These are phyloP conservation scores for Ochotona curzoniae DNA, from an alignment of 2,113 vertebrate species.

Conservation along the genomic window DNA sequence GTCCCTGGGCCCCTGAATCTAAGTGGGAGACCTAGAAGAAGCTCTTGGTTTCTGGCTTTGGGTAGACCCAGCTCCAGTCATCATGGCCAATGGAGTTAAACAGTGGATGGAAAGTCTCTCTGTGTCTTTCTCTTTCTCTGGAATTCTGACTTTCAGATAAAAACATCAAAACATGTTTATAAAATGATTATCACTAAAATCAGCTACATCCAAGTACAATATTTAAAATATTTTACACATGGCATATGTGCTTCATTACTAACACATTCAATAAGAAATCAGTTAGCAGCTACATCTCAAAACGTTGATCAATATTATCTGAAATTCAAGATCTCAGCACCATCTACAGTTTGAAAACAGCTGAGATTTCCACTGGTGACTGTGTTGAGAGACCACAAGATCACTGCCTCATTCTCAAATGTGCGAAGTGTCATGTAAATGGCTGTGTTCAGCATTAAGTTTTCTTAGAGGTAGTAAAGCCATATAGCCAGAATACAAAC, in stretches of 20 bases:
- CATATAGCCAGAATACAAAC: neutral
- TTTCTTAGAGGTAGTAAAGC: neutral
- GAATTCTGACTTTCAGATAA: too few relatives aligned
- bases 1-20: too few relatives aligned
- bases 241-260: neutral
- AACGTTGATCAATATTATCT: neutral
- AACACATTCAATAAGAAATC: slow-evolving; percentile 14
- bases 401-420: neutral
- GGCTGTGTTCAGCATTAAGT: neutral
- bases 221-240: slow-evolving; percentile 31
- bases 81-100: too few relatives aligned
- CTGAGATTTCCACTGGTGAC: neutral
- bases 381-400: neutral
- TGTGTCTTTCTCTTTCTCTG: too few relatives aligned
- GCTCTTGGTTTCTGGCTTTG: too few relatives aligned
- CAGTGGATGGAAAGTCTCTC: too few relatives aligned
- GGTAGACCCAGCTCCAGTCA: too few relatives aligned
- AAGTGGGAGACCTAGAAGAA: too few relatives aligned
- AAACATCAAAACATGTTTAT: too few relatives aligned
- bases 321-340: slow-evolving; percentile 33
- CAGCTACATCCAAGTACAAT: neutral
- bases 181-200: neutral
- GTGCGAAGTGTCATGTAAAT: neutral
- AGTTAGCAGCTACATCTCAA: neutral
- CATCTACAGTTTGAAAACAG: slow-evolving; percentile 26